phyloP scores from a whole-genome alignment of 2,797 vertebrate species.

The Neostethus bicornis region DNA sequence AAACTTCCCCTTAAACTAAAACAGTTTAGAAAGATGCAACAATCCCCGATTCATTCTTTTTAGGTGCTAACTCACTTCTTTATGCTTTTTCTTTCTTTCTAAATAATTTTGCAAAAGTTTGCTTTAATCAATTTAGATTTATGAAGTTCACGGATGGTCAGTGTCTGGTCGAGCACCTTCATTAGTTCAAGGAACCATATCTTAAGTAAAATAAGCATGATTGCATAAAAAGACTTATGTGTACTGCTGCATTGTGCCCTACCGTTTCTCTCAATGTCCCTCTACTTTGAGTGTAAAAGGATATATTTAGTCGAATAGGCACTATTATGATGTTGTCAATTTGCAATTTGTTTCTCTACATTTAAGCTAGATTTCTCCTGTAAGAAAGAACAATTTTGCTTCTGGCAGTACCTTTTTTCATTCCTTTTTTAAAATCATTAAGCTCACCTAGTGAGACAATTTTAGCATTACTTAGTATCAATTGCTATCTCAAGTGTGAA shows the following conservation, averaged over 20 bases:
- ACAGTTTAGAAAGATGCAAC: constrained; percentile 13
- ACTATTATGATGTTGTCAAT: constrained; percentile 7
- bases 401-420: constrained; percentile 20
- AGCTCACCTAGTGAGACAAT: constrained; percentile 10
- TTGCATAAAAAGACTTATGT: neutral
- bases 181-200: too few relatives aligned
- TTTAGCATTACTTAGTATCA: constrained; percentile 30
- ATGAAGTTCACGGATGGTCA: too few relatives aligned
- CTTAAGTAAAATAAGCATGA: too few relatives aligned
- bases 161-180: too few relatives aligned
- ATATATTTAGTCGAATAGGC: neutral
- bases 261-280: neutral
- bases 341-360: constrained; percentile 41
- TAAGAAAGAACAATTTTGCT: constrained; percentile 27
- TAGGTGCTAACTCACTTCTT: constrained; percentile 56
- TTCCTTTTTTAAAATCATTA: neutral
- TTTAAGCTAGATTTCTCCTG: constrained; percentile 30
- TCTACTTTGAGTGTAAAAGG: neutral
- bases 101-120: too few relatives aligned
- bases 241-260: neutral
- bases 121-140: too few relatives aligned
- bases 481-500: constrained; percentile 41
- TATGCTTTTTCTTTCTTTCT: constrained; percentile 63
- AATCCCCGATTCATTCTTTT: neutral
- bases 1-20: too few relatives aligned